These are phyloP conservation scores for Drosophila picticornis DNA, from an alignment of 2,888 invertebrate species.

Conservation along the genomic window DNA sequence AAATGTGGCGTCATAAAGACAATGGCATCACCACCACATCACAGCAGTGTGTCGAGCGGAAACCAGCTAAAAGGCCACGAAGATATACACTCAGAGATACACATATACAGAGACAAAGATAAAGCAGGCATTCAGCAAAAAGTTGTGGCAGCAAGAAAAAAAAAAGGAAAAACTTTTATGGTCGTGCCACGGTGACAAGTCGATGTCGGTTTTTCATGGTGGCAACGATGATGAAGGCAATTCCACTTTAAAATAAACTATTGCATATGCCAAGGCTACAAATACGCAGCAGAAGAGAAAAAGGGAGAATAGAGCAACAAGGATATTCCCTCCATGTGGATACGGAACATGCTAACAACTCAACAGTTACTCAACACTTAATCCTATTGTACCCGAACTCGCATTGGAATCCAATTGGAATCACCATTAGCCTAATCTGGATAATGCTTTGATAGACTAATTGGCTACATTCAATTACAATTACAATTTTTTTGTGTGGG, in stretches of 20 bases:
- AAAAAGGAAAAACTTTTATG: constrained; percentile 59
- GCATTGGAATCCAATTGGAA: neutral
- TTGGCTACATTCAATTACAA: neutral
- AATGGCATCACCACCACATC: constrained; percentile 54
- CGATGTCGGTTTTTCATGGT: constrained; percentile 45
- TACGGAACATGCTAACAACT: neutral
- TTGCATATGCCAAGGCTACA: constrained; percentile 59
- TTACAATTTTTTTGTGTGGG: neutral
- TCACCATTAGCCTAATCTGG: neutral
- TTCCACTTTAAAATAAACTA: constrained; percentile 45
- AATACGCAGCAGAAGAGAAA: constrained; percentile 8
- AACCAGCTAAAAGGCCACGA: constrained; percentile 75
- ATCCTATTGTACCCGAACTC: neutral
- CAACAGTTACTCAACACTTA: neutral
- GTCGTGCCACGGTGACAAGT: constrained; percentile 53
- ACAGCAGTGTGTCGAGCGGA: constrained; percentile 61
- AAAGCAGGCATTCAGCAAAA: constrained; percentile 27
- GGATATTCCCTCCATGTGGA: too few species aligned
- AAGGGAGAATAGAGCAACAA: neutral
- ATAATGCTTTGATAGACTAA: neutral
- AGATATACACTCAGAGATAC: constrained; percentile 24
- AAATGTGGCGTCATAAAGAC: constrained; percentile 69
- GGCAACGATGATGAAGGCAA: constrained; percentile 53
- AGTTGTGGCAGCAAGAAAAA: constrained; percentile 33
- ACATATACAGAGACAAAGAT: constrained; percentile 11